phyloP scores from a whole-genome alignment of 1,140 invertebrate species.

The Carcinoscorpius rotundicauda region DNA sequence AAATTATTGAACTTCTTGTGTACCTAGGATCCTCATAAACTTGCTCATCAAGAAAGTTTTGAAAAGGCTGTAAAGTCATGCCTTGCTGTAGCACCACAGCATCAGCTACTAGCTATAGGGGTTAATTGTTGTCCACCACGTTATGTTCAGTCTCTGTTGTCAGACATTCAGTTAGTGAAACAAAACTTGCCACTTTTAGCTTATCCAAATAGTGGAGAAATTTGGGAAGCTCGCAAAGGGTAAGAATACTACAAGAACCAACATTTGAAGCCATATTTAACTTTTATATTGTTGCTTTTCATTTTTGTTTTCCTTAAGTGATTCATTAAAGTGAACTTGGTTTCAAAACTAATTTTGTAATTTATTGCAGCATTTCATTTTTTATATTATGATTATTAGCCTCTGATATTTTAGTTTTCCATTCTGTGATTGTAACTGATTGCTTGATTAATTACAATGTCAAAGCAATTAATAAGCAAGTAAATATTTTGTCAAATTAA shows the following conservation, averaged over 20 bases:
- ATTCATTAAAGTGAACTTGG: neutral
- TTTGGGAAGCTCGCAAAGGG: constrained; percentile 40
- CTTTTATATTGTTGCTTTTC: too few species aligned
- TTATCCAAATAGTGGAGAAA: constrained; percentile 60
- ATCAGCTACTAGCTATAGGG: constrained; percentile 63
- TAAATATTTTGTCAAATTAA: too few species aligned
- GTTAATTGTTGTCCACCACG: constrained; percentile 68
- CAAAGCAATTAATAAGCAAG: too few species aligned
- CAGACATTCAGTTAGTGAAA: constrained; percentile 33
- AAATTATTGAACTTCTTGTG: too few species aligned
- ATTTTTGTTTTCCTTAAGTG: neutral
- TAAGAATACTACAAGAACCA: constrained; percentile 16
- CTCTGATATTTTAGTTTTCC: too few species aligned
- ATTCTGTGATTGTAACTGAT: too few species aligned
- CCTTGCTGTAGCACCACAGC: constrained; percentile 43
- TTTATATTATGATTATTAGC: too few species aligned
- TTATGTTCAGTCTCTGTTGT: constrained; percentile 42
- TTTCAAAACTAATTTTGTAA: neutral
- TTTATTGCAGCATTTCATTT: neutral
- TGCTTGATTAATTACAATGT: too few species aligned
- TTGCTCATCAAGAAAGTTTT: constrained; percentile 53
- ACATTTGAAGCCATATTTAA: neutral
- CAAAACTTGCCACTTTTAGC: constrained; percentile 44
- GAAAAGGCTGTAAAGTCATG: constrained; percentile 44
- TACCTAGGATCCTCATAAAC: constrained; percentile 28